Evolutionary conservation across 2,888 invertebrate genomes (phyloP), one percentile per base, ranked within the genome.

Genomic region (Caenorhabditis becei): DNA sequence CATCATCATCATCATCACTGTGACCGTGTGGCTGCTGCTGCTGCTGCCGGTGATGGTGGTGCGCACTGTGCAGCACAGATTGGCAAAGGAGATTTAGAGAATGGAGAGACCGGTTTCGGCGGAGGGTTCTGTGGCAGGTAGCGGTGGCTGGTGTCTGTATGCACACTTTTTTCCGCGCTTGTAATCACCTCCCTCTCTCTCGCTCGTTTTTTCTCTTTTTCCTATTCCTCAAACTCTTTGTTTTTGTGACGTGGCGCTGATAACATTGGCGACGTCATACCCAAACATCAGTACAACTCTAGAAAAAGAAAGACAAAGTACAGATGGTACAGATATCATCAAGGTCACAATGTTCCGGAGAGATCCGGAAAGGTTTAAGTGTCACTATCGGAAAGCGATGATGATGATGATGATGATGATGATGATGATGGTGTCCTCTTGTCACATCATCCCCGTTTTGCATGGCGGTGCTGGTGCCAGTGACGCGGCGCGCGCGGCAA

Each of bases 91-190:
- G 49, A 58, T 59, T 56, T 41, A 67, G 14, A 41, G 53, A 53
- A 54, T n/a, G 23, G 47, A 47, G 24, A 61, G 61, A 71, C 70
- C 70, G 70, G 70, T 71, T 71, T 71, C 70, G 37, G 58, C 20
- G 20, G 35, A n/a, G n/a, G n/a, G n/a, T n/a, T n/a, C n/a, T n/a
- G 49, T 71, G 61, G 70, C 61, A 62, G 61, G 61, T 70, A 51
- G 70, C 61, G 58, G 51, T 37, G 41, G 32, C 32, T n/a, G 47
- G 49, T 71, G 26, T 4, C 32, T 54, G 61, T 61, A 53, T 53
- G 61, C 70, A 71, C 26, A 41, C 20, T 59, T 61, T 70, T 59
- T 10, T 41, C 49, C 69, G 28, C 26, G 54, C 44, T 67, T 67
- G 66, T 67, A 67, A 67, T 67, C 56, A 67, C 54, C 47, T 61